Evolutionary conservation across 2,888 invertebrate species (phyloP).

Genomic region (Nectonema munidae): DNA sequence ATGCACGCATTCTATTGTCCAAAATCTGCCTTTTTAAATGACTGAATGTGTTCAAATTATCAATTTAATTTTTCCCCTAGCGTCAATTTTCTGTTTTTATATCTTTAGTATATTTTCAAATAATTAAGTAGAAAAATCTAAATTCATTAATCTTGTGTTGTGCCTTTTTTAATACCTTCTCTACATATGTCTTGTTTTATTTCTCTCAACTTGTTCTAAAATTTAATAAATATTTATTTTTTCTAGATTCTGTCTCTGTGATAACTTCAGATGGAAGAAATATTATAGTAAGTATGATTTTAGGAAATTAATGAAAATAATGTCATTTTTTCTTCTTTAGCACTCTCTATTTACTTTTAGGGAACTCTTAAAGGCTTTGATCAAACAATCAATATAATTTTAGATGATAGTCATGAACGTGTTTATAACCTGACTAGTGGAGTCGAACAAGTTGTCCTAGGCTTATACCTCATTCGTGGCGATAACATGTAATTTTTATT

Average conservation of each 20-base stretch:
- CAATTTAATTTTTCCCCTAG: too few relatives aligned
- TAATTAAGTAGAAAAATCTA: too few relatives aligned
- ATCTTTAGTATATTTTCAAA: too few relatives aligned
- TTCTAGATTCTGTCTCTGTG: slow-evolving; percentile 47
- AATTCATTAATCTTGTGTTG: too few relatives aligned
- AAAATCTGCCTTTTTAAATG: too few relatives aligned
- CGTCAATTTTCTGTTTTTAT: too few relatives aligned
- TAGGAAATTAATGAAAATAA: background rate
- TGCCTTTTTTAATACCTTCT: too few relatives aligned
- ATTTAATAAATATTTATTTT: slow-evolving; percentile 11
- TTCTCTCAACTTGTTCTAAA: background rate
- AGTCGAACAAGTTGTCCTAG: slow-evolving; percentile 70
- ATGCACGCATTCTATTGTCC: too few relatives aligned
- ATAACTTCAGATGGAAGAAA: slow-evolving; percentile 81
- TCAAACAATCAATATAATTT: slow-evolving; percentile 86
- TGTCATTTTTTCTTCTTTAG: slow-evolving; percentile 6
- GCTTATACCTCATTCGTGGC: slow-evolving; percentile 79
- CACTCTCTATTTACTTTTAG: slow-evolving; percentile 24
- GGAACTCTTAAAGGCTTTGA: slow-evolving; percentile 91
- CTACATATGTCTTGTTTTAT: too few relatives aligned
- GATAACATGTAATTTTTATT: slow-evolving; percentile 52
- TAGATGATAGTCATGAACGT: slow-evolving; percentile 86
- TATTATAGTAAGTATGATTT: slow-evolving; percentile 37
- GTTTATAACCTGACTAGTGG: slow-evolving; percentile 73
- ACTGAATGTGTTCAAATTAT: too few relatives aligned